These are phyloP conservation scores for Pica pica DNA, from an alignment of 2,113 vertebrate species.

Conservation along the genomic window DNA sequence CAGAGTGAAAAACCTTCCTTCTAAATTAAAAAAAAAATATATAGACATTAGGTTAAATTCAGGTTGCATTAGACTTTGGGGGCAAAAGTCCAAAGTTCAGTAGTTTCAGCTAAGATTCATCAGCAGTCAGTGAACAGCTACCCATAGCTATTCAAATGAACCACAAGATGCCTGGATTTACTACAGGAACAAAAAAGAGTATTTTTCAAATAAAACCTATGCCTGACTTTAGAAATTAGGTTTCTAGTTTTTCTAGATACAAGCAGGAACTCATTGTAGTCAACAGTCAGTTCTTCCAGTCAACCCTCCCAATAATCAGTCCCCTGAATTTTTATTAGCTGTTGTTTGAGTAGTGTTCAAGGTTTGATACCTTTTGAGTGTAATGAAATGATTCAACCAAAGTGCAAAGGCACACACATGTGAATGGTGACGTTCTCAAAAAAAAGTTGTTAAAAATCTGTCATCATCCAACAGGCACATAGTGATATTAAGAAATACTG, in stretches of 20 bases:
- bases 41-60: neutral
- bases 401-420: neutral
- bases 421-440: neutral
- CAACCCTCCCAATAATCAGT: neutral
- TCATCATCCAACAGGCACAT: neutral
- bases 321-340: neutral
- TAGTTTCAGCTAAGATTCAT: neutral
- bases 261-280: neutral
- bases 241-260: neutral
- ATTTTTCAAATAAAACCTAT: neutral
- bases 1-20: neutral
- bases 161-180: neutral
- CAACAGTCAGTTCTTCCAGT: neutral
- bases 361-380: neutral
- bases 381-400: neutral
- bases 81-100: neutral
- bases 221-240: neutral
- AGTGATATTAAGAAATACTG: neutral
- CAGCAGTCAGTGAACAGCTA: neutral
- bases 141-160: neutral
- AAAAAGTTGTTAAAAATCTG: neutral
- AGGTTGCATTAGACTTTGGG: neutral
- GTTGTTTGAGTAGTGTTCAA: neutral
- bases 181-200: neutral
- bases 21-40: neutral